These are phyloP conservation scores for Alectoris magna DNA, from an alignment of 2,797 vertebrate species.

Conservation along the genomic window DNA sequence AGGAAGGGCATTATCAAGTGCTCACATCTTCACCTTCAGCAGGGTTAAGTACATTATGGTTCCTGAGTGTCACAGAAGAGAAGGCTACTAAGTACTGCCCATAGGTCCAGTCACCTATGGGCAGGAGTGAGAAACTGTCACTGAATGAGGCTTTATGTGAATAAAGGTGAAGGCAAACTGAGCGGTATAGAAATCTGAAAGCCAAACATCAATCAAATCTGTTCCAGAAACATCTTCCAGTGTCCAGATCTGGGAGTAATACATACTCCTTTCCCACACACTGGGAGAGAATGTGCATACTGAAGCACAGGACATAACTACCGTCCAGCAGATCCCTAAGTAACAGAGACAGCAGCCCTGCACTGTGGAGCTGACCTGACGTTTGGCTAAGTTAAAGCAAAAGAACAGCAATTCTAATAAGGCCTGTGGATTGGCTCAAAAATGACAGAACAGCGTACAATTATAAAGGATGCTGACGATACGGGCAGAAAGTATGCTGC, in stretches of 20 bases:
- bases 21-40: neutral
- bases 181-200: neutral
- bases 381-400: neutral
- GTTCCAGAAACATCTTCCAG: neutral
- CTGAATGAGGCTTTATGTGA: neutral
- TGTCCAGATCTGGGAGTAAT: neutral
- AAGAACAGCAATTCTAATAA: neutral
- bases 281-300: rapidly evolving
- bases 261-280: neutral
- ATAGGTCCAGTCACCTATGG: neutral
- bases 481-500: rapidly evolving
- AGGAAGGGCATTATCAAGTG: neutral
- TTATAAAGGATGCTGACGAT: neutral
- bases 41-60: neutral
- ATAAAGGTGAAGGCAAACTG: neutral
- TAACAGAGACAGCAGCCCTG: neutral
- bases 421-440: neutral
- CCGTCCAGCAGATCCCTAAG: rapidly evolving
- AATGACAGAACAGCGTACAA: neutral
- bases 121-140: neutral
- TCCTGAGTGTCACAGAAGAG: neutral
- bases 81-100: neutral
- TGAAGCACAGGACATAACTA: rapidly evolving
- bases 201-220: neutral
- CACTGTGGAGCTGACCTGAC: neutral